Evolutionary conservation across 2,797 vertebrate genomes (phyloP).

Genomic region (Argya squamiceps): DNA sequence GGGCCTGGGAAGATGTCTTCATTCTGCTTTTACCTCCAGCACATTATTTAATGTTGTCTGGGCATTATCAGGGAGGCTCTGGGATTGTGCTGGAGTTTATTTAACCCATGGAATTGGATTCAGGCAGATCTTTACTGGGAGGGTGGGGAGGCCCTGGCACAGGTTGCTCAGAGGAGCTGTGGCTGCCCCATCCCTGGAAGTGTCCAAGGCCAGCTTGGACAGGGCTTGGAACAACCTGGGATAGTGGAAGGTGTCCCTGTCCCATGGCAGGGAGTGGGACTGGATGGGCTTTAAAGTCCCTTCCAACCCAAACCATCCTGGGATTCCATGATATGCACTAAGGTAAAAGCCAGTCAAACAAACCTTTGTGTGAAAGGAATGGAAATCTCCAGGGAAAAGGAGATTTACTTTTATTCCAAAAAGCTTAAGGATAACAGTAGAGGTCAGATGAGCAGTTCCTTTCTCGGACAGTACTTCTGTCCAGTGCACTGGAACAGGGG

Average conservation of each 20-base stretch:
- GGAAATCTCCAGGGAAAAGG: not conserved
- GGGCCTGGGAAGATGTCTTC: not conserved
- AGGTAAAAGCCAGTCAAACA: not conserved
- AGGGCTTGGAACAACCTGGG: accelerated
- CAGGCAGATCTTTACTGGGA: not conserved
- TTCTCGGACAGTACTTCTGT: not conserved
- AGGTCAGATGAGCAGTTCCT: not conserved
- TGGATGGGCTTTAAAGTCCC: accelerated
- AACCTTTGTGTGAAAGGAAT: not conserved
- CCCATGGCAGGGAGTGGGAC: accelerated
- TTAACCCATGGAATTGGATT: not conserved
- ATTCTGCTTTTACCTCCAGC: not conserved
- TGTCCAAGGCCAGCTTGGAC: accelerated
- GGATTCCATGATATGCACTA: accelerated
- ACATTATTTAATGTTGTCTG: not conserved
- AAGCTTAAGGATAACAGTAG: not conserved
- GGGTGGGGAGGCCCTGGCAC: accelerated
- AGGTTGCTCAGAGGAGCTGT: accelerated
- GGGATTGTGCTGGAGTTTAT: not conserved
- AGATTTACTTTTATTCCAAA: not conserved
- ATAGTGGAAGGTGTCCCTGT: accelerated
- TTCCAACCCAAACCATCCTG: not conserved
- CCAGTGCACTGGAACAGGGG: not conserved
- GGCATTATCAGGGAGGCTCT: not conserved
- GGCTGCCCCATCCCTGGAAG: not conserved